These are phyloP conservation scores for Tauraco erythrolophus DNA, from an alignment of 2,113 vertebrate species.

Conservation along the genomic window DNA sequence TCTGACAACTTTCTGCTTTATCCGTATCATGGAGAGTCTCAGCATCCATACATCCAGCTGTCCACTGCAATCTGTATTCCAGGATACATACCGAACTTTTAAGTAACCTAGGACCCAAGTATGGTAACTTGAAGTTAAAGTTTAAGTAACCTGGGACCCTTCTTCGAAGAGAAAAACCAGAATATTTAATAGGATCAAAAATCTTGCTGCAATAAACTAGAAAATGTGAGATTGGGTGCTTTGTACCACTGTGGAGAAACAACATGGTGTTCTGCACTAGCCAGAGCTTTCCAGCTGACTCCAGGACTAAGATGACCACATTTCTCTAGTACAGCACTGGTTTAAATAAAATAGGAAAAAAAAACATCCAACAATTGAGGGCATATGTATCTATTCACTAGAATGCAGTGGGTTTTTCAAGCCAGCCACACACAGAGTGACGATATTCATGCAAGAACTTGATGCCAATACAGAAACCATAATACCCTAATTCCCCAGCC, in stretches of 20 bases:
- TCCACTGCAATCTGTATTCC: not conserved
- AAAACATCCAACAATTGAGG: rapidly evolving
- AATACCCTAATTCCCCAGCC: not conserved
- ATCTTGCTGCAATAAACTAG: not conserved
- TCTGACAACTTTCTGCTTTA: not conserved
- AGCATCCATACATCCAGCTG: not conserved
- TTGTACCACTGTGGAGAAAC: not conserved
- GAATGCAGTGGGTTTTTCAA: not conserved
- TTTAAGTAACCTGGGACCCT: not conserved
- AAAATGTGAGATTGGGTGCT: not conserved
- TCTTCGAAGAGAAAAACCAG: not conserved
- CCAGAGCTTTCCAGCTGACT: not conserved
- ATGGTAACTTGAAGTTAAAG: not conserved
- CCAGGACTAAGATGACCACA: not conserved
- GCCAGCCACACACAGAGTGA: not conserved
- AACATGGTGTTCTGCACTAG: not conserved
- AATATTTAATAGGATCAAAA: not conserved
- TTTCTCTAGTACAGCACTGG: not conserved
- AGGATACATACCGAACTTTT: rapidly evolving
- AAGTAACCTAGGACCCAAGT: not conserved
- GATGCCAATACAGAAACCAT: not conserved
- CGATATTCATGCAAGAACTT: not conserved
- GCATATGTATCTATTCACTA: not conserved
- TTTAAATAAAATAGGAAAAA: not conserved
- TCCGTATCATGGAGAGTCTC: not conserved